Percentiles rank a stretch among this genome's conserved stretches.
Evolutionary conservation across 2,888 invertebrate genomes (phyloP).

Genomic region (Euplexia lucipara): DNA sequence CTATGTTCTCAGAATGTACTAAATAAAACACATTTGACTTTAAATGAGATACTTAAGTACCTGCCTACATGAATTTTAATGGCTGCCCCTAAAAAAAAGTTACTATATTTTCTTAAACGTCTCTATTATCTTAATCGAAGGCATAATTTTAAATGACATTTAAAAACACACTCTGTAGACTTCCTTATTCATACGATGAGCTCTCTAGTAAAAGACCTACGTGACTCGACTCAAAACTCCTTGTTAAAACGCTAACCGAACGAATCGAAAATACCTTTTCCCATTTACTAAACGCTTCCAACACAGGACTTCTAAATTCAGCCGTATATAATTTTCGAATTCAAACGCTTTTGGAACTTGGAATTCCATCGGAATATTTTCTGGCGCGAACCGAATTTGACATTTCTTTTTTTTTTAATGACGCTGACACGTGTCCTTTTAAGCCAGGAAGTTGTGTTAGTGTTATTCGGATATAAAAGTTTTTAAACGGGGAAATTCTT

Average conservation of each 20-base stretch:
- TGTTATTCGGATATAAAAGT: slow-evolving; percentile 70
- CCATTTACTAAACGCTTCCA: slow-evolving; percentile 51
- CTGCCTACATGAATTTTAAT: slow-evolving; percentile 8
- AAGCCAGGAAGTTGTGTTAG: slow-evolving; percentile 63
- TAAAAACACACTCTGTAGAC: slow-evolving; percentile 65
- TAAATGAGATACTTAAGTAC: neutral
- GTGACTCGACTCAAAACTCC: slow-evolving; percentile 71
- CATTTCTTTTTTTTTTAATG: slow-evolving; percentile 62
- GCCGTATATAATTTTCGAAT: slow-evolving; percentile 57
- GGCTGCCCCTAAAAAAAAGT: slow-evolving; percentile 31
- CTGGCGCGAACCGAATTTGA: slow-evolving; percentile 67
- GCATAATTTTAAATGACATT: slow-evolving; percentile 65
- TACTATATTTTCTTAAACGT: slow-evolving; percentile 55
- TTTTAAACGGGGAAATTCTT: slow-evolving; percentile 56
- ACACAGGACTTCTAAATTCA: slow-evolving; percentile 59
- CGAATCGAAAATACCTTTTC: slow-evolving; percentile 65
- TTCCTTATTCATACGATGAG: slow-evolving; percentile 69
- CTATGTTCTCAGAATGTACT: neutral
- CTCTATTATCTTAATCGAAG: slow-evolving; percentile 65
- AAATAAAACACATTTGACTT: neutral
- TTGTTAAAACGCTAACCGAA: slow-evolving; percentile 65
- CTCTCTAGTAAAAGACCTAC: slow-evolving; percentile 74
- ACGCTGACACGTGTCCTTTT: slow-evolving; percentile 60
- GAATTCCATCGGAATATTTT: slow-evolving; percentile 68
- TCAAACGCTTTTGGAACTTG: slow-evolving; percentile 68